Evolutionary conservation across 1,140 invertebrate genomes (phyloP), one percentile per base, ranked within the genome.

Genomic region (Ceratoteleas bidentatus): DNA sequence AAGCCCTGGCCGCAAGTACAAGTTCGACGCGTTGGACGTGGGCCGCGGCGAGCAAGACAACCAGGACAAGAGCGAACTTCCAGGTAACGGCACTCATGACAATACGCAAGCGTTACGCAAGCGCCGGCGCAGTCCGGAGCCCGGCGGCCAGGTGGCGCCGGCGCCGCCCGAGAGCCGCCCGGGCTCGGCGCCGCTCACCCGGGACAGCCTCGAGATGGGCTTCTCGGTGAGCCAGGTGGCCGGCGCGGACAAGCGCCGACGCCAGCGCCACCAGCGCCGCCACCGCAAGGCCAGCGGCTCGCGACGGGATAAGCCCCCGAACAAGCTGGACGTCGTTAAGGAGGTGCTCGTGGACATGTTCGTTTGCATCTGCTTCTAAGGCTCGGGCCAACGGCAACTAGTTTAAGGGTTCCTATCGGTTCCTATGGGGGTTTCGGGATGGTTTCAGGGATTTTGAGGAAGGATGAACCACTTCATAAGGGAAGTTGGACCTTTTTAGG

Each of bases 41-140:
- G 74, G 49, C 15, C 88, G 85, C 13, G 81, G 85, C 36, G 88
- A 91, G 34, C 88, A 89, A 84, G 89, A 90, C 68, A 88, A 88
- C 82, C 89, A 88, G 85, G 88, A 90, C 43, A 90, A 91, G 69
- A 88, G 78, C 80, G 88, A 91, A 80, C 85, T 90, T 66, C 89
- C 89, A 91, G 88, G 89, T 90, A 90, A 88, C 14, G 43, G 13
- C 24, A 62, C 45, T 34, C 60, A 40, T 73, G 68, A 64, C 7
- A 65, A 73, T 62, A 49, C 38, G 57, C 61, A 54, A 8, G 34
- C 5, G 14, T 36, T 36, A n/a, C 3, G 3, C 85, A 87, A 11
- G 85, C 84, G 32, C 52, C 43, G 53, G 1, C 86, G 86, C 13
- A 89, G 87, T 15, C 60, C 88, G 15, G 58, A 57, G 11, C 58